phyloP scores from a whole-genome alignment of 2,888 invertebrate species.

The Dusona sp. region DNA sequence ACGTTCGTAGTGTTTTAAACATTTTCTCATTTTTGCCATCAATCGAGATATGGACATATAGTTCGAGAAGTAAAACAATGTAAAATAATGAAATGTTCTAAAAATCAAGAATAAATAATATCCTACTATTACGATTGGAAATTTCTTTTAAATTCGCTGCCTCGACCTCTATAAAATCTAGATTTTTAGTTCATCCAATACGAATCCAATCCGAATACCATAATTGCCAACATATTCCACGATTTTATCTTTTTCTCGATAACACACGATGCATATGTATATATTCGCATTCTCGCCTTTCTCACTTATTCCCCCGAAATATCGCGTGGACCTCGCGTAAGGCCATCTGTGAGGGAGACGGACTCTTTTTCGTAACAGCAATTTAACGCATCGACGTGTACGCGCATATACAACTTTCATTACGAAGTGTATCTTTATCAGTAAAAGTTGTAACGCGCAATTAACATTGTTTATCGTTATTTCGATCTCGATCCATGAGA shows the following conservation, averaged over 20 bases:
- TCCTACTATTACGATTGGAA: not conserved
- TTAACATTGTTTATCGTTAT: slow-evolving; percentile 39
- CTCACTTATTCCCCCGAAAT: slow-evolving; percentile 20
- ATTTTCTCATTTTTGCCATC: no score
- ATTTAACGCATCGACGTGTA: slow-evolving; percentile 48
- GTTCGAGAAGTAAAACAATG: no score
- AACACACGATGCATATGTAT: slow-evolving; percentile 10
- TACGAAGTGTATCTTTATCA: not conserved
- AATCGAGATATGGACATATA: no score
- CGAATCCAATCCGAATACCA: slow-evolving; percentile 4
- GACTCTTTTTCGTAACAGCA: slow-evolving; percentile 31
- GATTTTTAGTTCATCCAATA: slow-evolving; percentile 1
- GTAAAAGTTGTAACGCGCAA: slow-evolving; percentile 26
- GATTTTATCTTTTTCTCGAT: slow-evolving; percentile 36
- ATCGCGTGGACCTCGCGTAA: slow-evolving; percentile 19
- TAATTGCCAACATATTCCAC: slow-evolving; percentile 4
- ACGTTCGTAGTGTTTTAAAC: not conserved
- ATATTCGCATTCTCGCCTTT: slow-evolving; percentile 39
- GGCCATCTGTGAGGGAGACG: slow-evolving; percentile 10
- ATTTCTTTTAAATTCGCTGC: not conserved
- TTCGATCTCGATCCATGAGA: slow-evolving; percentile 23
- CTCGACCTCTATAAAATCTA: slow-evolving; percentile 10
- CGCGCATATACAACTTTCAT: not conserved
- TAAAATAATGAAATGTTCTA: not conserved
- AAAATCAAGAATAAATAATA: not conserved